phyloP scores from a whole-genome alignment of 2,797 vertebrate species.

The Bradypus variegatus region DNA sequence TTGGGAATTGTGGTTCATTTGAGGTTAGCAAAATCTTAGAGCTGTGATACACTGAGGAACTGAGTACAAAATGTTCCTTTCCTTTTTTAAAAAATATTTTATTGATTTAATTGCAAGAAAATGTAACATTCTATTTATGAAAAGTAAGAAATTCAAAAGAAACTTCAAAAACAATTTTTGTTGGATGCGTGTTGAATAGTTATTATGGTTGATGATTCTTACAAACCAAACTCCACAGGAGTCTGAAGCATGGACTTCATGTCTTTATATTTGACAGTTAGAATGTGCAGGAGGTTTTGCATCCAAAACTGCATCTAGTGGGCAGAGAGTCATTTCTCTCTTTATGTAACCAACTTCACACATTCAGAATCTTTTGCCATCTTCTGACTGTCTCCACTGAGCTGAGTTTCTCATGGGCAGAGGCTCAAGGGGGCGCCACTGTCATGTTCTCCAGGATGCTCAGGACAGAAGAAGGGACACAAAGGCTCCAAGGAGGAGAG shows the following conservation, averaged over 20 bases:
- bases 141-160: too few relatives aligned
- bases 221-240: neutral
- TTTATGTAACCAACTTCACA: neutral
- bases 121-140: too few relatives aligned
- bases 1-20: slow-evolving; percentile 17
- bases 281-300: neutral
- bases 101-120: too few relatives aligned
- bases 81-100: neutral
- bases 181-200: too few relatives aligned
- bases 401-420: too few relatives aligned
- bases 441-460: too few relatives aligned
- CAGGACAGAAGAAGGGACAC: too few relatives aligned
- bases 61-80: neutral
- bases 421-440: too few relatives aligned
- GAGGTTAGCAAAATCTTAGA: slow-evolving; percentile 34
- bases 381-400: neutral
- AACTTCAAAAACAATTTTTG: too few relatives aligned
- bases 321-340: neutral
- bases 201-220: neutral
- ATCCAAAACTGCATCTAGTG: neutral
- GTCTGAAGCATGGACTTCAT: neutral
- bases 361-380: neutral
- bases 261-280: neutral
- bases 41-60: neutral
- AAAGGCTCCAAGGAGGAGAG: too few relatives aligned